Percentiles rank a stretch among this genome's conserved stretches.
Evolutionary conservation across 2,797 vertebrate species (phyloP).

Genomic region (Clarias pachynema): DNA sequence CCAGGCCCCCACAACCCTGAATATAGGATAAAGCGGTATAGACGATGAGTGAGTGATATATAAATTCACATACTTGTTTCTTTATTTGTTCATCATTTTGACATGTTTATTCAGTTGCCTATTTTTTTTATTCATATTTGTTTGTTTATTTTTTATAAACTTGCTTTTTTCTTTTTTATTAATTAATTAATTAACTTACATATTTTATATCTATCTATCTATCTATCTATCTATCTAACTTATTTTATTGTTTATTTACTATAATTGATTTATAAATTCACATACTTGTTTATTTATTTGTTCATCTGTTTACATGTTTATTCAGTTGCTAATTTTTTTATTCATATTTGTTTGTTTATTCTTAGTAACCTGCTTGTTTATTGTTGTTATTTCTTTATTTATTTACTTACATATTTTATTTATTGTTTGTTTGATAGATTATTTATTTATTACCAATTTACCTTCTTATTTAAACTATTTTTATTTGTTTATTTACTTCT

Average conservation of each 20-base stretch:
- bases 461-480: neutral
- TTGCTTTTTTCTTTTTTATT: neutral
- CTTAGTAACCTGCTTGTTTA: too few relatives aligned
- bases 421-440: neutral
- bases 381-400: neutral
- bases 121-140: neutral
- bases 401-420: too few relatives aligned
- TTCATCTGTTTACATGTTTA: neutral
- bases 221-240: neutral
- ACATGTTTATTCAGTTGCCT: neutral
- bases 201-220: neutral
- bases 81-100: neutral
- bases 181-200: neutral
- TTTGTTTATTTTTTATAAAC: neutral
- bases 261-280: too few relatives aligned
- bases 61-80: neutral
- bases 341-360: neutral
- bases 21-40: too few relatives aligned
- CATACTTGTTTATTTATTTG: neutral
- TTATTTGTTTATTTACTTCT: neutral
- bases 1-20: too few relatives aligned
- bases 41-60: too few relatives aligned
- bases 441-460: neutral
- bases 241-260: neutral
- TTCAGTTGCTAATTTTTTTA: neutral